Percentiles rank a stretch among this genome's conserved stretches.
Conservation (phyloP, 2,113 vertebrate species). For the Suncus etruscus region DNA sequence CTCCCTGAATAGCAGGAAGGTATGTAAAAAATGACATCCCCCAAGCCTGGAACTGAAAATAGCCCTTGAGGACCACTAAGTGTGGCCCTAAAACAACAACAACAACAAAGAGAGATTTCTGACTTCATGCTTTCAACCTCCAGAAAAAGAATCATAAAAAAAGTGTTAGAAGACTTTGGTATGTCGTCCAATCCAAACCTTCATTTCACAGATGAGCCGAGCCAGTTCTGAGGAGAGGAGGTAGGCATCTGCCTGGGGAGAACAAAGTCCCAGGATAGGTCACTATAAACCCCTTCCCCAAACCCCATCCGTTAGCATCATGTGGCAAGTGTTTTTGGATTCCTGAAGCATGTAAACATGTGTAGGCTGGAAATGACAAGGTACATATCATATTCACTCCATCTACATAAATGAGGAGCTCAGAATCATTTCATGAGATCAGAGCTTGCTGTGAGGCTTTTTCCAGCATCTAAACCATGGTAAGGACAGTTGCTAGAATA, state of each 20-base stretch:
- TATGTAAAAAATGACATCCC: no score
- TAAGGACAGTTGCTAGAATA: constrained; percentile 36
- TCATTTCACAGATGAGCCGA: constrained; percentile 46
- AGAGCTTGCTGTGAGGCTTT: not conserved
- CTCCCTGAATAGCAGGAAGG: no score
- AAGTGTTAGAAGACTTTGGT: not conserved
- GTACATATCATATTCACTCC: not conserved
- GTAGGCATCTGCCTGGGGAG: not conserved
- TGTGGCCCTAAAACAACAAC: no score
- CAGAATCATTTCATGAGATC: constrained; percentile 16
- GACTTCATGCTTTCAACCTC: not conserved
- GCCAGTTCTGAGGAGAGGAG: not conserved
- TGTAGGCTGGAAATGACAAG: not conserved
- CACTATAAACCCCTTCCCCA: not conserved
- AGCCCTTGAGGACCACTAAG: no score
- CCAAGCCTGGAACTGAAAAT: no score
- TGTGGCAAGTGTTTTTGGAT: not conserved
- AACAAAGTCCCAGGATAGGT: not conserved
- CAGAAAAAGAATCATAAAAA: not conserved
- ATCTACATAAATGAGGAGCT: not conserved
- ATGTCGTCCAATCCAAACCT: not conserved
- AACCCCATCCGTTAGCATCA: not conserved
- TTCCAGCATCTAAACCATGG: not conserved
- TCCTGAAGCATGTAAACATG: not conserved
- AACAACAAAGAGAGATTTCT: not conserved